Evolutionary conservation across 2,113 vertebrate genomes (phyloP), one percentile per base, ranked within the genome.

Genomic region (Callopanchax toddi): DNA sequence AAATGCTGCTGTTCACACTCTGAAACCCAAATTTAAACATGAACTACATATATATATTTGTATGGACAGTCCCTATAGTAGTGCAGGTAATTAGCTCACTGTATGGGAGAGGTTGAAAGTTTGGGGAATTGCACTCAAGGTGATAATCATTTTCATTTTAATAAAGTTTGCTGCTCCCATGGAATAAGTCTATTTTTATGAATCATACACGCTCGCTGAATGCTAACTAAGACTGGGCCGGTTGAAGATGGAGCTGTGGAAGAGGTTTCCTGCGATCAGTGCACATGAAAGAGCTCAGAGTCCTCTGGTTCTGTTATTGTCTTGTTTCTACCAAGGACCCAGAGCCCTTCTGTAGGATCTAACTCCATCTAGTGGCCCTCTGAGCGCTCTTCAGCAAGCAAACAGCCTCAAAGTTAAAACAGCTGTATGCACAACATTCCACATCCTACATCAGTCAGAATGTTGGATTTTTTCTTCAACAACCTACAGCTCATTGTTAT

Each of bases 291-390:
- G 59, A 67, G 17, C 63, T 61, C 5, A 18, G 2, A 78, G 79
- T 80, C 77, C 81, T 78, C 51, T 58, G 45, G 52, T 52, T 64
- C 73, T 59, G 48, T 76, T 79, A 70, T 82, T 77, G 83, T 81
- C 84, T 82, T 43, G 68, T 53, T 78, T 51, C 66, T 63, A 49
- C 46, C 23, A 13, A 55, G 45, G 75, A 77, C 87, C 71, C 70
- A 60, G 12, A 72, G 76, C 86, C 86, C 91, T 91, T 87, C 68
- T 82, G 83, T 85, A 86, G 93, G 84, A 90, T 92, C 80, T 93
- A 81, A 83, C 92, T 89, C 93, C 93, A 92, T 93, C 93, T 93
- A 93, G 92, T 92, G 93, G 92, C 58, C 29, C 57, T 48, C 64
- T 11, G 16, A 40, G 78, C 61, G 79, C 67, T 60, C 63, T 88